Evolutionary conservation across 2,113 vertebrate species (phyloP), one percentile per base, ranked within the genome.

Genomic region (Puntigrus tetrazona): DNA sequence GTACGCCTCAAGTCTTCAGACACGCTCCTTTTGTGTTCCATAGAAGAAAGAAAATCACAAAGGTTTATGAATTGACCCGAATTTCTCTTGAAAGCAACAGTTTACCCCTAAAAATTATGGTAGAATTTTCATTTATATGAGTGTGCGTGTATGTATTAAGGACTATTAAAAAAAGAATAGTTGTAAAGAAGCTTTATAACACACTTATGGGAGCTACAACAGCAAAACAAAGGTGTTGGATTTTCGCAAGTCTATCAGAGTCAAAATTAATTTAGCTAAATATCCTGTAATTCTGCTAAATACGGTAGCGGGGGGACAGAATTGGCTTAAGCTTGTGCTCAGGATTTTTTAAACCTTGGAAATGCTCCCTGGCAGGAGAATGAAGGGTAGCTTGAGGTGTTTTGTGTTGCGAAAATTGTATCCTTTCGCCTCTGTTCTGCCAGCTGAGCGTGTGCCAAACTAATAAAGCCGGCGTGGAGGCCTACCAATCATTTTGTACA

Each of bases 381-480:
- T 63, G 83, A 80, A 89, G 90, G 88, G 85, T 86, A 61, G 87
- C 84, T 79, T 31, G 81, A 86, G 89, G 84, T 87, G 67, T 89
- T 70, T 45, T 7, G 84, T 89, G 88, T 86, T 84, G 87, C 55
- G 86, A 89, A 91, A 91, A 92, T 88, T 90, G 89, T 89, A 91
- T 89, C 75, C 45, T 88, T 87, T 86, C 79, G 83, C 88, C 87
- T 91, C 89, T 90, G 90, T 90, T 89, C 89, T 91, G 90, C 92
- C 90, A 93, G 78, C 87, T 94, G 92, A 92, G 83, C 1, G 8
- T 9, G 82, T 89, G 91, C 93, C 93, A 93, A 90, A 14, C 50
- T 89, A 87, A 87, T 91, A 92, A 88, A 91, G 87, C 89, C 88
- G 87, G 83, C 88, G 85, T 85, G 84, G 74, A 27, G 85, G 84